These are phyloP conservation scores for Drymonia ruficornis DNA, from an alignment of 2,888 invertebrate genomes.

Conservation along the genomic window DNA sequence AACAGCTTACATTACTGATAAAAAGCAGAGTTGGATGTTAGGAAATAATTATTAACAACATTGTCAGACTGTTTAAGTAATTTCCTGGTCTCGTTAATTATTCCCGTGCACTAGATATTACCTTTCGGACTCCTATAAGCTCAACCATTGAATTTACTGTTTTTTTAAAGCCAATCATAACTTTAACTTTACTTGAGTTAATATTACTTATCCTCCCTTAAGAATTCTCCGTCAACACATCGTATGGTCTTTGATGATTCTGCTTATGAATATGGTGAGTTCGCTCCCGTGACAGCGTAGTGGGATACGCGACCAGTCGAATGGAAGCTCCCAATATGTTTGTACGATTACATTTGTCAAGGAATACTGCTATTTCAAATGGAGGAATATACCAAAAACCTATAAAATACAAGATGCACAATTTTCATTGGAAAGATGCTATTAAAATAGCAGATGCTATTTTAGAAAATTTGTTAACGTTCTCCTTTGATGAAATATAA, in stretches of 20 bases:
- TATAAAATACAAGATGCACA: not conserved
- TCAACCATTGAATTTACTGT: too few relatives aligned
- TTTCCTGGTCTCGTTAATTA: too few relatives aligned
- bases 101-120: too few relatives aligned
- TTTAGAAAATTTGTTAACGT: too few relatives aligned
- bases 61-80: too few relatives aligned
- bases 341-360: slow-evolving; percentile 34
- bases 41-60: too few relatives aligned
- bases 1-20: too few relatives aligned
- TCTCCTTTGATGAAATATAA: too few relatives aligned
- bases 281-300: slow-evolving; percentile 55
- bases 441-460: not conserved
- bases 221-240: slow-evolving; percentile 30
- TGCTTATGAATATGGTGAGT: slow-evolving; percentile 75
- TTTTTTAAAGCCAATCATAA: too few relatives aligned
- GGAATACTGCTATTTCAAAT: slow-evolving; percentile 20
- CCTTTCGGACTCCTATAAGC: too few relatives aligned
- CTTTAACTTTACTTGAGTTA: too few relatives aligned
- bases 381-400: not conserved
- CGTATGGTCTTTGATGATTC: slow-evolving; percentile 67
- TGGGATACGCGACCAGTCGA: slow-evolving; percentile 42
- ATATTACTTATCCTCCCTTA: slow-evolving; percentile 27
- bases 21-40: too few relatives aligned
- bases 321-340: slow-evolving; percentile 45
- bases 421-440: not conserved